Conservation (phyloP, 2,888 invertebrate genomes). For the Tinea pellionella region DNA sequence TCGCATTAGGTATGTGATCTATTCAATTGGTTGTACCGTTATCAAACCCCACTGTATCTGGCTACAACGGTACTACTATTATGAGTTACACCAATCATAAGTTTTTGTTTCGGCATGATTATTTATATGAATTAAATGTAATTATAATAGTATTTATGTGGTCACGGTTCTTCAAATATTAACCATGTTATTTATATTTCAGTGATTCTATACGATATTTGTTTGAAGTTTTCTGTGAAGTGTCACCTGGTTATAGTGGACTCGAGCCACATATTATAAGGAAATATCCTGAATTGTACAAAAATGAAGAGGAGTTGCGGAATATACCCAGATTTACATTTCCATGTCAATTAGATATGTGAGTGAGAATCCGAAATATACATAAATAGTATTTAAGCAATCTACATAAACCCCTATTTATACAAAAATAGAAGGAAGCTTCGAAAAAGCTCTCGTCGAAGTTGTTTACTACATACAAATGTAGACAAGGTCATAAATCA, state of each 20-base stretch:
- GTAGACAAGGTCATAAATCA: too few species aligned
- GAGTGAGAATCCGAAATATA: constrained; percentile 22
- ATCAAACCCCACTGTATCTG: not conserved
- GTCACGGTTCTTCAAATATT: too few species aligned
- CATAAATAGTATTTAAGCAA: too few species aligned
- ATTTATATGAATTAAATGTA: too few species aligned
- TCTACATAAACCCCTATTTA: too few species aligned
- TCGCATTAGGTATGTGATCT: not conserved
- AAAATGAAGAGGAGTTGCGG: constrained; percentile 85
- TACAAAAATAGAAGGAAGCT: too few species aligned
- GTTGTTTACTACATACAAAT: too few species aligned
- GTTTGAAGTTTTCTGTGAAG: constrained; percentile 87
- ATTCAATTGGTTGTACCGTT: not conserved
- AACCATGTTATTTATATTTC: constrained; percentile 26
- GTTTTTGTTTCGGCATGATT: too few species aligned
- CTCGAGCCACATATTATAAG: constrained; percentile 78
- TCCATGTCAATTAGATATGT: constrained; percentile 68
- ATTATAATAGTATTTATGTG: too few species aligned
- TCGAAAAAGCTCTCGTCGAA: too few species aligned
- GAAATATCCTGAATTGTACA: constrained; percentile 86
- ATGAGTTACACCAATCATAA: too few species aligned
- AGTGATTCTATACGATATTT: constrained; percentile 84
- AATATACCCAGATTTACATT: constrained; percentile 93
- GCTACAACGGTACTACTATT: too few species aligned
- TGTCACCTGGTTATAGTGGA: constrained; percentile 73